phyloP scores from a whole-genome alignment of 2,888 invertebrate species.

The Xiphydria camelus region DNA sequence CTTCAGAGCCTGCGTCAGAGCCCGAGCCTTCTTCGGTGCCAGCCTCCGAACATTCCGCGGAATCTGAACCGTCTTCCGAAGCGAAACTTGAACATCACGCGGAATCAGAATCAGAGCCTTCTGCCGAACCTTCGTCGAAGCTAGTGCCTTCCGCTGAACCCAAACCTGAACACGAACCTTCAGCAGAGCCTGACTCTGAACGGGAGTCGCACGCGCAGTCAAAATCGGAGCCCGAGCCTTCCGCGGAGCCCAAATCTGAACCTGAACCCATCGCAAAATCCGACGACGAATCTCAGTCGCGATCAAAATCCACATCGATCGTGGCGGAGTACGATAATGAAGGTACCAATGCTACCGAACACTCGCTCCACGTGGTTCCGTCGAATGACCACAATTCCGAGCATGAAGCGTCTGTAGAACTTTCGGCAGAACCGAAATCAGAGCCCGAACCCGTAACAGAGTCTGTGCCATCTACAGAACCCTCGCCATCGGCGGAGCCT shows the following conservation, averaged over 20 bases:
- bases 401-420: too few species aligned
- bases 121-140: slow-evolving; percentile 32
- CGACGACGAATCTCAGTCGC: slow-evolving; percentile 26
- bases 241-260: slow-evolving; percentile 17
- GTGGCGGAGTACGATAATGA: background rate
- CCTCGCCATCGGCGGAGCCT: slow-evolving; percentile 11
- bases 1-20: slow-evolving; percentile 33
- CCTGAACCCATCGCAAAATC: slow-evolving; percentile 22
- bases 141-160: slow-evolving; percentile 45
- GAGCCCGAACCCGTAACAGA: slow-evolving; percentile 35
- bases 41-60: slow-evolving; percentile 32
- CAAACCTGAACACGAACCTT: slow-evolving; percentile 33
- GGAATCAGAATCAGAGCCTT: slow-evolving; percentile 31
- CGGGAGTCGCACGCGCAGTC: slow-evolving; percentile 22
- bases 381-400: too few species aligned
- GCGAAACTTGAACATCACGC: slow-evolving; percentile 42
- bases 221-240: slow-evolving; percentile 18
- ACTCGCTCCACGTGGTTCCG: too few species aligned
- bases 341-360: too few species aligned
- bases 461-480: slow-evolving; percentile 27
- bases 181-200: slow-evolving; percentile 33
- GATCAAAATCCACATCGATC: slow-evolving; percentile 11
- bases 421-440: slow-evolving; percentile 24
- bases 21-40: slow-evolving; percentile 42
- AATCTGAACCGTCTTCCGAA: slow-evolving; percentile 22